Base-by-base conservation (phyloP, 2,888 invertebrate genomes). In the Pandemis corylana region DNA sequence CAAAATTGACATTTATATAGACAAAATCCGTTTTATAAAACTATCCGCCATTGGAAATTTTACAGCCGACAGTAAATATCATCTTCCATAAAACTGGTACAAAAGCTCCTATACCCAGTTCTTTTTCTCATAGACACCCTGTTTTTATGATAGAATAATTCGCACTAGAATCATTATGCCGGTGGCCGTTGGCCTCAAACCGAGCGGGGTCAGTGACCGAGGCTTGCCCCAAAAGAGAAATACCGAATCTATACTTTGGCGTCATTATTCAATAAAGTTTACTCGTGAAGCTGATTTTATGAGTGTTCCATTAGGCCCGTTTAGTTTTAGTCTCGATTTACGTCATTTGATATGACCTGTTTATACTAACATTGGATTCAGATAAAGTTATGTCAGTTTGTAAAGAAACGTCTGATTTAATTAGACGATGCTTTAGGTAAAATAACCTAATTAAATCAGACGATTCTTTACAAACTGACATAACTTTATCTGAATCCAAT, bases 151-250 rank as follows among this genome's bases (percentile, higher is more conserved):
- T 78, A 79, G 81, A 81, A 82, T 79, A 82, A 84, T 85, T 84
- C 84, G 81, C 81, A 81, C 83, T 82, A 80, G 76, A 83, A 83
- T 84, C 82, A 85, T 85, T 83, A 84, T 82, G 80, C 76, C 82
- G 78, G 82, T 82, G 79, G 83, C 79, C 78, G 81, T 80, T 75
- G 75, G 56, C 71, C 75, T 53, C 67, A 62, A 28, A 85, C 84
- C 77, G 80, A 77, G 65, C 51, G 42, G 82, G 87, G 87, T 88
- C 87, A 77, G 82, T 82, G 85, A 85, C 87, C 80, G 79, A 80
- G 80, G 76, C 80, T 82, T 84, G 86, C 85, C 84, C 86, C 79
- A 82, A 80, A 78, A 77, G 77, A 78, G 75, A 79, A 80, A 81
- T 71, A 75, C 70, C 75, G 70, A 75, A 70, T 69, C 76, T 71